Percentiles rank a stretch among this genome's conserved stretches.
Conservation (phyloP, 2,113 vertebrate genomes). For the Megaceryle maxima region DNA sequence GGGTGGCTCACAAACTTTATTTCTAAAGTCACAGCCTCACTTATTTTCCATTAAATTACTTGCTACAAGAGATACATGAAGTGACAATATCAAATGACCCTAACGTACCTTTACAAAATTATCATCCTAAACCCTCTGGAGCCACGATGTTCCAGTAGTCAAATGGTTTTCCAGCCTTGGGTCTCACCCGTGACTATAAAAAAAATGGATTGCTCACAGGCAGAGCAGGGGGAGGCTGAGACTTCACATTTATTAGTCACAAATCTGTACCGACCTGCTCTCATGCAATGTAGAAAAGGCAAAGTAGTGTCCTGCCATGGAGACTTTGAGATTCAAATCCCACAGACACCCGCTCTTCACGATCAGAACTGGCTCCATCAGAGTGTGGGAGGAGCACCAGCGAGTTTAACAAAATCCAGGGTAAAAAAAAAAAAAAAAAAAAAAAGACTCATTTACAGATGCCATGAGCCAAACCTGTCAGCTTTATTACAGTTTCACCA, state of each 20-base stretch:
- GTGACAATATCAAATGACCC: background rate
- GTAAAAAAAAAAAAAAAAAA: background rate
- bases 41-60: background rate
- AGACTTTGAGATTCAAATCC: background rate
- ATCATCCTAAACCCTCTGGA: slow-evolving; percentile 1
- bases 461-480: background rate
- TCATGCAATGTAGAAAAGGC: background rate
- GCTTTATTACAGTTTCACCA: background rate
- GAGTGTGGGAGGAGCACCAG: background rate
- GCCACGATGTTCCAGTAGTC: background rate
- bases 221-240: background rate
- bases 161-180: background rate
- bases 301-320: background rate
- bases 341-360: fast-evolving
- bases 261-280: background rate
- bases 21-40: background rate
- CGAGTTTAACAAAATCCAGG: background rate
- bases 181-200: background rate
- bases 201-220: background rate
- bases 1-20: background rate
- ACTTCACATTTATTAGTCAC: background rate
- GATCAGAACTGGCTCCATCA: background rate
- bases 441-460: background rate
- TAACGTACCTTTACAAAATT: background rate
- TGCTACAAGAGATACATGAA: background rate